Percentiles rank a stretch among this genome's conserved stretches.
Conservation (phyloP, 2,888 invertebrate genomes). For the Andrena haemorrhoa region DNA sequence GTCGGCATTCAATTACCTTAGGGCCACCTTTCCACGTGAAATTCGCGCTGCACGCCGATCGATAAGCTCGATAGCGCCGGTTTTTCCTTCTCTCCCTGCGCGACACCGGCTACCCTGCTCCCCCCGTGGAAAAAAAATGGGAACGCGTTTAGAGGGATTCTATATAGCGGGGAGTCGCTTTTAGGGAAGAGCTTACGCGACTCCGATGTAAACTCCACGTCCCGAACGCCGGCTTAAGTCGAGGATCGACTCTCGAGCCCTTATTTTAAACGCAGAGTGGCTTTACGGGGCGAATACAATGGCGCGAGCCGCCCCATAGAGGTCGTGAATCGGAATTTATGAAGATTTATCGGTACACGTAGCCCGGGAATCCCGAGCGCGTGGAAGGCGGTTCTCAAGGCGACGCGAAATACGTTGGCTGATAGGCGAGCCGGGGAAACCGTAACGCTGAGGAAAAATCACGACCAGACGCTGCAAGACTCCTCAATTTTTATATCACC, state of each 20-base stretch:
- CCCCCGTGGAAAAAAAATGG: conserved; percentile 15
- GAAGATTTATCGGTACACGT: conserved; percentile 63
- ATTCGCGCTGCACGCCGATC: conserved; percentile 8
- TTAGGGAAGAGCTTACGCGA: conserved; percentile 45
- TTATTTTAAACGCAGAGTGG: conserved; percentile 65
- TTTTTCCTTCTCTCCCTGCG: not conserved
- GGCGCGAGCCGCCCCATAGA: conserved; percentile 38
- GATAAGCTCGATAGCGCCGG: not conserved
- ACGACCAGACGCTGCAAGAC: not conserved
- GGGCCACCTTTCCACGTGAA: not conserved
- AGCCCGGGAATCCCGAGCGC: conserved; percentile 38
- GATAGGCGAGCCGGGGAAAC: conserved; percentile 29
- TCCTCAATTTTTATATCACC: not conserved
- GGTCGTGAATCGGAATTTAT: conserved; percentile 64
- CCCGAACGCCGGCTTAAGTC: conserved; percentile 57
- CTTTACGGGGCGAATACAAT: conserved; percentile 59
- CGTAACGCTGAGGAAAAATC: conserved; percentile 20
- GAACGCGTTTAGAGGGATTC: conserved; percentile 32
- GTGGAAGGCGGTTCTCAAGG: conserved; percentile 31
- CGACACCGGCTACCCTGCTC: conserved; percentile 9
- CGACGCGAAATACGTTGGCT: not conserved
- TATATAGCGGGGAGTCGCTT: conserved; percentile 25
- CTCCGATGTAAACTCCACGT: conserved; percentile 56
- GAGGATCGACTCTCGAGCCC: conserved; percentile 60
- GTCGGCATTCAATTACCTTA: not conserved